Evolutionary conservation across 2,888 invertebrate genomes (phyloP), one percentile per base, ranked within the genome.

Genomic region (Podabrus alpinus): DNA sequence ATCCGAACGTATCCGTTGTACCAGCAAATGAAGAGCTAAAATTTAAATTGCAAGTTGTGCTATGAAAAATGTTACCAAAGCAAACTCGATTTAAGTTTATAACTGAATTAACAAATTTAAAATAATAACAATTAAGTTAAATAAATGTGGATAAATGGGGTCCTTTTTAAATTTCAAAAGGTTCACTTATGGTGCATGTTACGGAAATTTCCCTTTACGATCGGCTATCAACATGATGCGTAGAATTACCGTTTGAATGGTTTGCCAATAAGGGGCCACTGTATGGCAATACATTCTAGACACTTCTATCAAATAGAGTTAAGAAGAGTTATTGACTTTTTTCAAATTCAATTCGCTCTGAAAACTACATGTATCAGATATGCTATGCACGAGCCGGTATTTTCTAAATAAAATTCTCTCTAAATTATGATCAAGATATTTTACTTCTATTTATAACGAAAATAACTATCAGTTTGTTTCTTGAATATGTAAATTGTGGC

Each of bases 171-270:
- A 71, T 71, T 71, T 66, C 4, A n/a, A 24, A 66, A 71, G 66
- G 66, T 71, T 66, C 66, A 45, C 24, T 67, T 71, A 67, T 45
- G 45, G 66, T 59, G 67, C 21, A 66, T 66, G 66, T 66, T 21
- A 45, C 29, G 71, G 66, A 66, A 66, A 66, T 66, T 71, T 66
- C 59, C 25, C 25, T 71, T 71, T 67, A 71, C 61, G 59, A 59
- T 66, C 16, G 59, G 66, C 71, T 66, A 71, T 71, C 71, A 71
- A 71, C 71, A 67, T 71, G 66, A 71, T 71, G 71, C 60, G 71
- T 71, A 66, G 71, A 71, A 71, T 71, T 66, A 67, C 71, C 60
- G 71, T 71, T 66, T 71, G 71, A 71, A 71, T 71, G 71, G 71
- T 66, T 71, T 71, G 66, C 71, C 71, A 71, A 71, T 71, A 66